Evolutionary conservation across 2,113 vertebrate genomes (phyloP), one percentile per base, ranked within the genome.

Genomic region (Bufo bufo): DNA sequence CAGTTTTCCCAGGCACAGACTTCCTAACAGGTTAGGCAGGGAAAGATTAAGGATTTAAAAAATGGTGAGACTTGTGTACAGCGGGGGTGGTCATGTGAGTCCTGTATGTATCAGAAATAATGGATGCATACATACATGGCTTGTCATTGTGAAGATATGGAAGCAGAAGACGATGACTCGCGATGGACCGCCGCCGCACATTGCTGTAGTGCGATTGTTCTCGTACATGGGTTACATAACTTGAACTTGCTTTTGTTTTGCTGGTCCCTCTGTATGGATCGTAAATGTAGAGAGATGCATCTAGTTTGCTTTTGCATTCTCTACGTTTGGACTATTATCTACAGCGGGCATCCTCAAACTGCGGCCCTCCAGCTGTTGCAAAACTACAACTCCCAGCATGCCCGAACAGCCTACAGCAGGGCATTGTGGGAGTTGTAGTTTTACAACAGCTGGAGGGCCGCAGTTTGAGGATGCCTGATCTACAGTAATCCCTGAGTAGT

Each of bases 251-350:
- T 7, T 6, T 49, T 75, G 7, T 75, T 49, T 50, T 20, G 6
- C 47, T 75, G 8, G 43, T 45, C 33, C 69, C 5, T 72, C 69
- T 45, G 69, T 45, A 45, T 43, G 69, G 12, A 45, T 16, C 45
- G 17, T 50, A 50, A 75, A 75, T 50, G 72, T 75, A 50, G 72
- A 75, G 72, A 50, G 16, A 75, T 75, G 72, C 72, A 75, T 75
- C 72, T 10, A 71, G 17, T 5, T 49, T 49, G 17, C 8, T 49
- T 75, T 75, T 75, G 72, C 72, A 75, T 75, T 75, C 72, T 75
- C 72, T 75, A 75, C 20, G 72, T 75, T 75, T 75, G 72, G 72
- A 45, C 9, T 52, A 33, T 33, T 33, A 33, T 33, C 33, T 33
- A 33, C 33, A 33, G 33, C 33, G 1, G 33, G 33, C 33, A 33